phyloP scores from a whole-genome alignment of 2,113 vertebrate species.

The Cheirogaleus medius region DNA sequence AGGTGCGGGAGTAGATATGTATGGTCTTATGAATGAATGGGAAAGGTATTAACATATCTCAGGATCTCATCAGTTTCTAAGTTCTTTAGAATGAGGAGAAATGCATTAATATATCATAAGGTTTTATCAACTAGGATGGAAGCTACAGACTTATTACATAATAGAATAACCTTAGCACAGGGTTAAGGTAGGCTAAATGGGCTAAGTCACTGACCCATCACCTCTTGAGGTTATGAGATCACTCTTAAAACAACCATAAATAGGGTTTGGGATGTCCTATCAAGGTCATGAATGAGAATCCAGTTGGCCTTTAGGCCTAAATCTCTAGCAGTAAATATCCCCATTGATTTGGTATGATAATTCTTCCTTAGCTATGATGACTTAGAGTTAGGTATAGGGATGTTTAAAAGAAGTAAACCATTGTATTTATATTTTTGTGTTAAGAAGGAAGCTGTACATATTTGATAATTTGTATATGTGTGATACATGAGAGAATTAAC shows the following conservation, averaged over 20 bases:
- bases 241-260: not conserved
- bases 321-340: not conserved
- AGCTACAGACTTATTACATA: not conserved
- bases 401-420: conserved; percentile 6
- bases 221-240: not conserved
- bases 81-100: conserved; percentile 17
- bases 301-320: not conserved
- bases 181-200: not conserved
- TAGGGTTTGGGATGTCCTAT: not conserved
- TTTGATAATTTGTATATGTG: conserved; percentile 5
- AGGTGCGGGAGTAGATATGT: not conserved
- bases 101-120: not conserved
- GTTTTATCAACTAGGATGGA: conserved; percentile 36
- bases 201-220: not conserved
- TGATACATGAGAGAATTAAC: conserved; percentile 14
- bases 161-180: not conserved
- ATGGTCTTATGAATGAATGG: not conserved
- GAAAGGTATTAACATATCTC: not conserved
- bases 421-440: not conserved
- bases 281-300: not conserved
- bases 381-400: not conserved
- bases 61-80: conserved; percentile 25
- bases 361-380: not conserved
- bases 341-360: not conserved
- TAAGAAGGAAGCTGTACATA: not conserved